Evolutionary conservation across 2,797 vertebrate species (phyloP).

Genomic region (Acanthurus leucopareius): DNA sequence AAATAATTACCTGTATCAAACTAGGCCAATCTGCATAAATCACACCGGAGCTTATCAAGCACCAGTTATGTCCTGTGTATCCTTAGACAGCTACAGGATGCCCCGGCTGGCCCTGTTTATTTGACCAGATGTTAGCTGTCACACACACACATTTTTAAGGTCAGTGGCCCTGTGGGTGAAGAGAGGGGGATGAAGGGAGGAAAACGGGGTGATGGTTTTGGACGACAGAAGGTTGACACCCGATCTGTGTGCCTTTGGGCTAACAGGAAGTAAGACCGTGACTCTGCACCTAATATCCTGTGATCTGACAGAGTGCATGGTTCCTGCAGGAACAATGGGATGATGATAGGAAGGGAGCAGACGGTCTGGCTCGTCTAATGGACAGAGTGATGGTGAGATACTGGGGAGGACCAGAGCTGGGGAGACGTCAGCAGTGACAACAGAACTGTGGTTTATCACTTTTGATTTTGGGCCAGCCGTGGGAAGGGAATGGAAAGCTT

Average conservation of each 20-base stretch:
- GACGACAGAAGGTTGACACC: slow-evolving; percentile 68
- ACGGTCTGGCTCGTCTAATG: slow-evolving; percentile 39
- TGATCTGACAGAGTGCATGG: slow-evolving; percentile 58
- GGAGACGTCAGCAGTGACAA: slow-evolving; percentile 27
- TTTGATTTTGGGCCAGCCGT: slow-evolving; percentile 37
- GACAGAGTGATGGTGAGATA: slow-evolving; percentile 17
- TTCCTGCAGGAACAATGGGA: slow-evolving; percentile 67
- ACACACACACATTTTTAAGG: slow-evolving; percentile 52
- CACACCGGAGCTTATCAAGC: background rate
- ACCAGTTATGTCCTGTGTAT: background rate
- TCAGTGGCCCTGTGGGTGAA: slow-evolving; percentile 43
- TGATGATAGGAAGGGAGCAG: slow-evolving; percentile 45
- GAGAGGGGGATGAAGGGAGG: slow-evolving; percentile 33
- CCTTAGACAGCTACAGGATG: slow-evolving; percentile 1
- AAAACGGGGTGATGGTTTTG: slow-evolving; percentile 38
- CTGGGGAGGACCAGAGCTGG: background rate
- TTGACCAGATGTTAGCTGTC: slow-evolving; percentile 71
- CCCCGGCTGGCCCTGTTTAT: slow-evolving; percentile 10
- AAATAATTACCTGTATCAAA: background rate
- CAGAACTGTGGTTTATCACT: slow-evolving; percentile 42
- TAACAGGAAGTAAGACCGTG: slow-evolving; percentile 71
- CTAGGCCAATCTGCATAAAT: slow-evolving; percentile 1
- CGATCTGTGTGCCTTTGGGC: slow-evolving; percentile 69
- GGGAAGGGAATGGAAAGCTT: slow-evolving; percentile 52
- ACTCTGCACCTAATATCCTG: slow-evolving; percentile 50